Conservation (phyloP, 2,113 vertebrate genomes). For the Neolamprologus fasciatus region DNA sequence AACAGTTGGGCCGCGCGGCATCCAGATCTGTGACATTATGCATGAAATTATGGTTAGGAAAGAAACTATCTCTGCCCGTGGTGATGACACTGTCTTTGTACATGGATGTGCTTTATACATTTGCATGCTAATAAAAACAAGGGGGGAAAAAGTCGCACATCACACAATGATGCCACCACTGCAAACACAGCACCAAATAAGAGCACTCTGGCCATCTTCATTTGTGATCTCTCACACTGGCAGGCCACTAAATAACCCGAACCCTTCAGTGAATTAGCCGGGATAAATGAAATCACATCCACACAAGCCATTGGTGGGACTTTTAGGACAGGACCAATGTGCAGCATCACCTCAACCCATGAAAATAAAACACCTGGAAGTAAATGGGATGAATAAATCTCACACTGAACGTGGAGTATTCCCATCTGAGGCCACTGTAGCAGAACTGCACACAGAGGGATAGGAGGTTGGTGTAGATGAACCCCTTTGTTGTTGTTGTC, state of each 20-base stretch:
- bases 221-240: conserved; percentile 9
- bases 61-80: conserved; percentile 11
- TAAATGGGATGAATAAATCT: conserved; percentile 22
- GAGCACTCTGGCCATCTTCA: not conserved
- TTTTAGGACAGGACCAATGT: not conserved
- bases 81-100: not conserved
- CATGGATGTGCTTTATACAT: not conserved
- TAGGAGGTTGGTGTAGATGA: not conserved
- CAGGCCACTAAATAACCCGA: conserved; percentile 1
- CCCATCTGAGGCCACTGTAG: not conserved
- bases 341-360: not conserved
- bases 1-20: not conserved
- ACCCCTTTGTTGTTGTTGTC: not conserved
- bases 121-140: not conserved
- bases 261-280: not conserved
- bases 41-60: conserved; percentile 52
- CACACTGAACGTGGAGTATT: not conserved
- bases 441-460: not conserved
- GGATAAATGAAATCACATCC: conserved; percentile 23
- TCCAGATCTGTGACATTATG: conserved; percentile 49
- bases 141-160: not conserved
- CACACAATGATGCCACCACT: not conserved
- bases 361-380: conserved; percentile 20
- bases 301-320: not conserved
- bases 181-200: not conserved